Conservation (phyloP, 2,797 vertebrate species). For the Macrochelys suwanniensis region DNA sequence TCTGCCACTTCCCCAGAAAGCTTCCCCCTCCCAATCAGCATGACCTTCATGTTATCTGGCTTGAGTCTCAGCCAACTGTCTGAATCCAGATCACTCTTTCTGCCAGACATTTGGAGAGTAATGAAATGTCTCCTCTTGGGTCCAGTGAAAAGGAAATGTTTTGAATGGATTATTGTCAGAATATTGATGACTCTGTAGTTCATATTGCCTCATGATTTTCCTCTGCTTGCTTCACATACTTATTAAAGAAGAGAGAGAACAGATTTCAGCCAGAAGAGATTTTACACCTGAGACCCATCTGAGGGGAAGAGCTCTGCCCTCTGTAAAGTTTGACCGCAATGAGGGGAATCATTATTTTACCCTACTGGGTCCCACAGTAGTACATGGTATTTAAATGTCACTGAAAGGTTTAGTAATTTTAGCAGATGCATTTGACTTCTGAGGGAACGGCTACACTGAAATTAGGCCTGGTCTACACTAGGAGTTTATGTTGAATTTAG, state of each 20-base stretch:
- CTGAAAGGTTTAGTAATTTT: neutral
- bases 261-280: neutral
- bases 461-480: too few species aligned
- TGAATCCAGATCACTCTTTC: neutral
- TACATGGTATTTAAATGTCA: neutral
- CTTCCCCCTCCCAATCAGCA: neutral
- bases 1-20: neutral
- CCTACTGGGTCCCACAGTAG: neutral
- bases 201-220: rapidly evolving
- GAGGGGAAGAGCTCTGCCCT: neutral
- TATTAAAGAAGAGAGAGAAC: neutral
- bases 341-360: neutral
- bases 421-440: neutral
- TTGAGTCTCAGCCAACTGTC: neutral
- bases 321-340: neutral
- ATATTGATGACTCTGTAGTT: neutral
- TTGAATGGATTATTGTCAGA: neutral
- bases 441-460: neutral
- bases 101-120: neutral
- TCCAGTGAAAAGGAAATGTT: neutral
- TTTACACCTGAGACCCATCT: neutral
- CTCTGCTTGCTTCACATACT: slow-evolving; percentile 11
- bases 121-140: neutral
- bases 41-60: neutral
- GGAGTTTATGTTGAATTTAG: too few species aligned